Percentiles rank a stretch among this genome's conserved stretches.
Conservation (phyloP, 2,797 vertebrate species). For the Poecilia picta region DNA sequence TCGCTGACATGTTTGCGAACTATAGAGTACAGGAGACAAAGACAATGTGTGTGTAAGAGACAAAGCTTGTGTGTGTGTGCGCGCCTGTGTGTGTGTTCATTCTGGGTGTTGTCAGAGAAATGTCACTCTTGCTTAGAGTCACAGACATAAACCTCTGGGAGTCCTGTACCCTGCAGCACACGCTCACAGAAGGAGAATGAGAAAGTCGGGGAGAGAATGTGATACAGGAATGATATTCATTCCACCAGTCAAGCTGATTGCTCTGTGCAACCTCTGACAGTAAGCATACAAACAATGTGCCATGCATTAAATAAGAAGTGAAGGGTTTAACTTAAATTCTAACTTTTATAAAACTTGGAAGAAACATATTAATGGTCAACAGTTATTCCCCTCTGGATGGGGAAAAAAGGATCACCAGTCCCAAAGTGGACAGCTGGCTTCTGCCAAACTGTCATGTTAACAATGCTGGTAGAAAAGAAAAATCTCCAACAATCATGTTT, state of each 20-base stretch:
- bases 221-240: conserved; percentile 68
- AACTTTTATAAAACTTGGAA: conserved; percentile 14
- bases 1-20: conserved; percentile 68
- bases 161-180: conserved; percentile 75
- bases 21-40: conserved; percentile 50
- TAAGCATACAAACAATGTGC: conserved; percentile 39
- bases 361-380: conserved; percentile 22
- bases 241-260: conserved; percentile 60
- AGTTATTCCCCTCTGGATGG: conserved; percentile 24
- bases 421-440: conserved; percentile 42
- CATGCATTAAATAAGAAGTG: not conserved
- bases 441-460: conserved; percentile 54
- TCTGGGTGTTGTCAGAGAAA: conserved; percentile 80
- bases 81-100: conserved; percentile 48
- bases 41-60: conserved; percentile 28
- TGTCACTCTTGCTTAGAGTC: conserved; percentile 83
- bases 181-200: conserved; percentile 62
- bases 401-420: conserved; percentile 21
- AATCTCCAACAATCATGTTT: conserved; percentile 38
- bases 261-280: conserved; percentile 39
- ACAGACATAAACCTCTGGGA: conserved; percentile 76
- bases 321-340: conserved; percentile 21
- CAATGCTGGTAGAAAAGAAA: conserved; percentile 38
- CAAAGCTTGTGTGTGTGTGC: conserved; percentile 20
- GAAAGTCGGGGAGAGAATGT: conserved; percentile 51